Percentiles rank a stretch among this genome's conserved stretches.
These are phyloP conservation scores for Petrocephalus sullivani DNA, from an alignment of 2,797 vertebrate species.

Conservation along the genomic window DNA sequence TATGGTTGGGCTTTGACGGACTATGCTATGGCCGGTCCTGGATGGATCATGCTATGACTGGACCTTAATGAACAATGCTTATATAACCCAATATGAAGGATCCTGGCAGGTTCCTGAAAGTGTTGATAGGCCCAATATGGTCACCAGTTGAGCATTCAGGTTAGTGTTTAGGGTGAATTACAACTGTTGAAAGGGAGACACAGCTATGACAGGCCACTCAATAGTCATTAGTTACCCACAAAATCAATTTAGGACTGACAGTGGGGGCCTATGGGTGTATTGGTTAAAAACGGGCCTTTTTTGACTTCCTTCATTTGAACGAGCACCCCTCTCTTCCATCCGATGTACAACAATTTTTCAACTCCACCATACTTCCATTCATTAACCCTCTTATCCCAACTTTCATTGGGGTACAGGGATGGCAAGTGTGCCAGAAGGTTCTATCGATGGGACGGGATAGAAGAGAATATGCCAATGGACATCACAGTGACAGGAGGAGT, in stretches of 20 bases:
- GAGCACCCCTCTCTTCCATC: constrained; percentile 21
- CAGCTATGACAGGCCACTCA: constrained; percentile 30
- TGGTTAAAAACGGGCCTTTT: not conserved
- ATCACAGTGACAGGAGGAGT: constrained; percentile 40
- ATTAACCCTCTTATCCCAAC: not conserved
- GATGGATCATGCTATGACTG: not conserved
- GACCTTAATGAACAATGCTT: not conserved
- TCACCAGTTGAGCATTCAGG: not conserved
- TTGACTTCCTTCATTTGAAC: not conserved
- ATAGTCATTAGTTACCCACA: constrained; percentile 47
- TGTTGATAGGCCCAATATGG: not conserved
- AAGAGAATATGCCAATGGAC: not conserved
- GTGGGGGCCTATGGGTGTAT: constrained; percentile 14
- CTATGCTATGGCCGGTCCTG: not conserved
- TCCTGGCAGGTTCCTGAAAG: not conserved
- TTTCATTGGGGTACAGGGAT: constrained; percentile 30
- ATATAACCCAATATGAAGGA: not conserved
- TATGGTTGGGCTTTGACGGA: not conserved
- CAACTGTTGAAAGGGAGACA: not conserved
- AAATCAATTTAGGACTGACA: constrained; percentile 45
- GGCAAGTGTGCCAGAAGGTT: constrained; percentile 43
- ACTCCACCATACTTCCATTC: not conserved
- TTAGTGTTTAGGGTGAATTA: not conserved
- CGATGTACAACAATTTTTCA: constrained; percentile 1
- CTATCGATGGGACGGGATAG: constrained; percentile 30